Evolutionary conservation across 1,140 invertebrate genomes (phyloP).

Genomic region (Metopolophium dirhodum): DNA sequence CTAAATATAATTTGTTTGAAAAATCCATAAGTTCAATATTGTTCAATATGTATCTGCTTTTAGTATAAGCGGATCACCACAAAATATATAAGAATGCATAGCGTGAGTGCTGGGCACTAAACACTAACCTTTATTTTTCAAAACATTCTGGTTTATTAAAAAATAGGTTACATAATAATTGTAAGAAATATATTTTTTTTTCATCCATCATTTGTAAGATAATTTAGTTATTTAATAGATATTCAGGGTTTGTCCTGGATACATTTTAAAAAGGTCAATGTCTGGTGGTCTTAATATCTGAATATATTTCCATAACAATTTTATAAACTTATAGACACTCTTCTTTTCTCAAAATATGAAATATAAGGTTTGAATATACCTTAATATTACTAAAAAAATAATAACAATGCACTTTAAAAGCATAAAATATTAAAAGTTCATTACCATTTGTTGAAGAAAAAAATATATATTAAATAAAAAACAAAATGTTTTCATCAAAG

Average conservation of each 20-base stretch:
- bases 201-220: background rate
- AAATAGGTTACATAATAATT: no score
- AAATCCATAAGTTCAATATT: no score
- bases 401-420: background rate
- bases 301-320: constrained; percentile 34
- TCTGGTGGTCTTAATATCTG: background rate
- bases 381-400: background rate
- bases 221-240: background rate
- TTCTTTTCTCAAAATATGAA: background rate
- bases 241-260: background rate
- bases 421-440: background rate
- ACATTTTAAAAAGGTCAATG: constrained; percentile 33
- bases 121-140: no score
- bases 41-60: no score
- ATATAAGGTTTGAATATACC: background rate
- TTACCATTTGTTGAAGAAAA: background rate
- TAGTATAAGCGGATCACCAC: no score
- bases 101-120: no score
- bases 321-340: background rate
- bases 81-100: background rate
- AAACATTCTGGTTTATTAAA: no score
- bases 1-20: background rate
- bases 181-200: background rate
- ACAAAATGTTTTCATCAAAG: background rate
- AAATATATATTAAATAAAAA: background rate